phyloP scores from a whole-genome alignment of 2,888 invertebrate species.

The Parthenolecanium corni region DNA sequence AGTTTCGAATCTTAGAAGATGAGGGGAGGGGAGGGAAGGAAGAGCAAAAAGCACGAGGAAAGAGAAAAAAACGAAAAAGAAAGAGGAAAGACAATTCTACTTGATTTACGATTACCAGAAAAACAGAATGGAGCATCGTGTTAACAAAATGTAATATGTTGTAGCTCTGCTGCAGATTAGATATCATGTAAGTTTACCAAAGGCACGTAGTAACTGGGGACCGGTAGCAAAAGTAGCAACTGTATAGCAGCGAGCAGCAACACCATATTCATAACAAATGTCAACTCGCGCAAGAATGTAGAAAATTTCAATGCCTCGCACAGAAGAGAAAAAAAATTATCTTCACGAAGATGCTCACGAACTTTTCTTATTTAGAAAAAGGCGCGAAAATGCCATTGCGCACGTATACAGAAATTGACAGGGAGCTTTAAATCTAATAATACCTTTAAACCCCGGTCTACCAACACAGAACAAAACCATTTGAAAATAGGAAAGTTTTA shows the following conservation, averaged over 20 bases:
- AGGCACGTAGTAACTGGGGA: slow-evolving; percentile 1
- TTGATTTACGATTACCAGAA: slow-evolving; percentile 26
- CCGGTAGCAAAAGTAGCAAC: slow-evolving; percentile 17
- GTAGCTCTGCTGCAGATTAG: slow-evolving; percentile 19
- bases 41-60: background rate
- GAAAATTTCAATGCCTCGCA: background rate
- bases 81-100: slow-evolving; percentile 5
- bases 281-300: background rate
- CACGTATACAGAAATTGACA: too few species aligned
- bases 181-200: slow-evolving; percentile 14
- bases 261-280: slow-evolving; percentile 18
- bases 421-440: too few species aligned
- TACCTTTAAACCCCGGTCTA: too few species aligned
- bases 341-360: background rate
- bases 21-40: background rate
- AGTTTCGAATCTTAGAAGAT: background rate
- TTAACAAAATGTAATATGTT: slow-evolving; percentile 25
- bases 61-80: slow-evolving; percentile 1
- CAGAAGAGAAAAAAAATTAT: background rate
- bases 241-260: slow-evolving; percentile 3
- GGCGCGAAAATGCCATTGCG: too few species aligned
- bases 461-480: too few species aligned
- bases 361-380: background rate
- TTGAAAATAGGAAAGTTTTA: too few species aligned
- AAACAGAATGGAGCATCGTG: slow-evolving; percentile 20